Evolutionary conservation across 2,113 vertebrate species (phyloP).

Genomic region (Corythaeola cristata): DNA sequence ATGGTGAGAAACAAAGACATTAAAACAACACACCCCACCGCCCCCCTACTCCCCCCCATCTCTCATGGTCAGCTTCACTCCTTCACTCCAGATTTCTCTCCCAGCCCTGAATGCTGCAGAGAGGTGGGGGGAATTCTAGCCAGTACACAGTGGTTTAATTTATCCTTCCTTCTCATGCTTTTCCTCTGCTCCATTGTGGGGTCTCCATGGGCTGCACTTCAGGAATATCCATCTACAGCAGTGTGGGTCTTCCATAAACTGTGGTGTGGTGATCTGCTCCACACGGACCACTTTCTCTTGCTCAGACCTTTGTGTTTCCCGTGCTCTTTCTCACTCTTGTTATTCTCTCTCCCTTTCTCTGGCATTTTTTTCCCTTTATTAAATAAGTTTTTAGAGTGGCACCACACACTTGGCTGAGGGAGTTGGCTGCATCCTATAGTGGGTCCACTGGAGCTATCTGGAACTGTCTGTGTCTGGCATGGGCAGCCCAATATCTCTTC

Average conservation of each 20-base stretch:
- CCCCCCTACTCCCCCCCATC: rapidly evolving
- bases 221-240: not conserved
- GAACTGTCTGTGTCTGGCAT: not conserved
- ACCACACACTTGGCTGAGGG: not conserved
- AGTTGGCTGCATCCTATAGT: not conserved
- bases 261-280: not conserved
- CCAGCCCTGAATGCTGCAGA: not conserved
- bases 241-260: rapidly evolving
- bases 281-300: not conserved
- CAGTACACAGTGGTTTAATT: not conserved
- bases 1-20: not conserved
- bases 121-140: not conserved
- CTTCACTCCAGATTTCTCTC: not conserved
- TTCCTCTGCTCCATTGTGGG: rapidly evolving
- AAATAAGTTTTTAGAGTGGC: not conserved
- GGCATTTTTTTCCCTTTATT: not conserved
- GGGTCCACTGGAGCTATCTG: rapidly evolving
- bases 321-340: not conserved
- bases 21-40: not conserved
- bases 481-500: not conserved
- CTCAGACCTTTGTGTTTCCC: not conserved
- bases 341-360: not conserved
- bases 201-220: not conserved
- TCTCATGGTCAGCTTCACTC: not conserved
- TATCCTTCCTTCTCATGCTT: not conserved